Percentiles rank a stretch among this genome's conserved stretches.
These are phyloP conservation scores for Neelides folsomi DNA, from an alignment of 2,888 invertebrate genomes.

Conservation along the genomic window DNA sequence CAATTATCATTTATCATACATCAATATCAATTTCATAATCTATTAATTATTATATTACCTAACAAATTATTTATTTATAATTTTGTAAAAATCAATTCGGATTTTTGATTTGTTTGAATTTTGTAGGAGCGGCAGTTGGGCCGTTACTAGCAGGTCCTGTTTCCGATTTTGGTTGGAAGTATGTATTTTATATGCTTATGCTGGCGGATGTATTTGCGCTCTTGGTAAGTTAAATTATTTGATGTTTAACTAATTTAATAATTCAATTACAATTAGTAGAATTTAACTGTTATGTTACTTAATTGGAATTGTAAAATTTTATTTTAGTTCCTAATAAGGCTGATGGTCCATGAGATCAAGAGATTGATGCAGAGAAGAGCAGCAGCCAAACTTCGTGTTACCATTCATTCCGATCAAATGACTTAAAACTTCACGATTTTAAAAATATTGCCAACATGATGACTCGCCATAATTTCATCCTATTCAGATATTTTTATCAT, in stretches of 20 bases:
- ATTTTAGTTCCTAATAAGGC: conserved; percentile 38
- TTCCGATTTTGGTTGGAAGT: conserved; percentile 59
- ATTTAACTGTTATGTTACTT: conserved; percentile 2
- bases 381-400: conserved; percentile 6
- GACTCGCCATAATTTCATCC: too few species aligned
- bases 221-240: conserved; percentile 41
- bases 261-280: not conserved
- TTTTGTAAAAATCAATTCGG: not conserved
- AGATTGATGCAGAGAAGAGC: conserved; percentile 24
- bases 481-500: too few species aligned
- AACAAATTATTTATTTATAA: not conserved
- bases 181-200: conserved; percentile 85
- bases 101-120: not conserved
- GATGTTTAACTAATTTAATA: conserved; percentile 1
- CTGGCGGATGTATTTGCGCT: conserved; percentile 64
- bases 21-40: not conserved
- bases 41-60: not conserved
- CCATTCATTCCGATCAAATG: too few species aligned
- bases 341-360: conserved; percentile 39
- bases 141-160: conserved; percentile 77
- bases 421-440: too few species aligned
- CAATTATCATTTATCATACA: not conserved
- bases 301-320: conserved; percentile 9
- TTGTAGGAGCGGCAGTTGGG: conserved; percentile 75
- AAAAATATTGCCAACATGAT: too few species aligned